Base-by-base conservation (phyloP, 1,140 invertebrate species). In the Galleria mellonella region DNA sequence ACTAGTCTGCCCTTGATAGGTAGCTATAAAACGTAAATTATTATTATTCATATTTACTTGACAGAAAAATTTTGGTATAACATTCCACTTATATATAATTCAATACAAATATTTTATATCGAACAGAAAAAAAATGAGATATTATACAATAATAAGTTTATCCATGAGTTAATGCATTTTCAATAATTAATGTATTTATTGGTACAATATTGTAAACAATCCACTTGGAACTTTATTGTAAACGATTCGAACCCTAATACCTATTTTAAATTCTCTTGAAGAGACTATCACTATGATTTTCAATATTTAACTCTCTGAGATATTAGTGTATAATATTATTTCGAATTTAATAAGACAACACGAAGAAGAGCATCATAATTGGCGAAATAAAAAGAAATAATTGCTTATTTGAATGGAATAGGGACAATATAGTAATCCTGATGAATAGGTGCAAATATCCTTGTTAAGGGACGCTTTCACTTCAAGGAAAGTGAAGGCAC, bases 401-500 rank as follows among this genome's bases (percentile, higher is more conserved):
- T 29, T 47, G 45, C 32, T 41, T 41, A 29, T 10, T 38, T 40
- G 35, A 40, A 43, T 49, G 40, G 40, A 37, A 23, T 3, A 23
- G 17, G 17, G 6, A 32, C 33, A 9, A 43, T 38, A 13, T 38
- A 45, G n/a, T 32, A 35, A 30, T 15, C 17, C 13, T 29, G 12
- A 35, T 29, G 11, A 23, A 31, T 13, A 9, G 9, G 13, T 38
- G 29, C 13, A 27, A 33, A 12, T 27, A 4, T 12, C 13, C 14
- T 9, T 43, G 44, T 32, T 38, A 43, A 37, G 52, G 35, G 32
- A 49, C 29, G 51, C 59, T 55, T 68, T 68, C 63, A 73, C 60
- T 66, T 63, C 14, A 12, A 42, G 38, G 32, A 33, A 57, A 66
- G 69, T 74, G 75, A 71, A 79, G 68, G 68, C 66, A 74, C 62